Evolutionary conservation across 2,797 vertebrate genomes (phyloP), one percentile per base, ranked within the genome.

Genomic region (Tachyglossus aculeatus): DNA sequence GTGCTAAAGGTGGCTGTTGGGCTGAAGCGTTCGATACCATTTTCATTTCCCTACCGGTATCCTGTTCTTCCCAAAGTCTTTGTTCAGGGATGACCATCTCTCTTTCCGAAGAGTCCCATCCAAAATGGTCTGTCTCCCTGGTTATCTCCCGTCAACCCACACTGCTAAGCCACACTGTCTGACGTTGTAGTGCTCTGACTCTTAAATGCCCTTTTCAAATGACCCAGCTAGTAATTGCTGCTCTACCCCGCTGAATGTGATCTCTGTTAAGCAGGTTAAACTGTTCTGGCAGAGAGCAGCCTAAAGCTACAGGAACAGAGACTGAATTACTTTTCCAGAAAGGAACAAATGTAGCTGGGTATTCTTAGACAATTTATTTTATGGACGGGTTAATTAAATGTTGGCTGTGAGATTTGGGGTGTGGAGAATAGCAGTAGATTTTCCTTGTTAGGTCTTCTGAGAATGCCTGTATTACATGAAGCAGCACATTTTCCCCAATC

Each of bases 321-420:
- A 66, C 43, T 45, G 11, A 43, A 66, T 40, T 33, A 53, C n/a
- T 22, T 65, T 67, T 33, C 11, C 25, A 41, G 53, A 57, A 39
- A n/a, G n/a, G n/a, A n/a, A n/a, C n/a, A 14, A 44, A 33, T 33
- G 22, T 37, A 53, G 27, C 32, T 48, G 37, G 13, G 57, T 56
- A 69, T 22, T 45, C 9, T 53, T 41, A 51, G 59, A 45, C 59
- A 47, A 51, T n/a, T n/a, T 32, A 51, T 48, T 66, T 63, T 19
- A 31, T 64, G 14, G 24, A 40, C 56, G 71, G 25, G 14, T 54
- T 65, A 33, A 41, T 19, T 37, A 25, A 44, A 3, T 39, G 25
- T 27, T 54, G 34, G 19, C 41, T 34, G 57, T 4, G 33, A 37
- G 13, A 56, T 1, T n/a, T 60, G 18, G 39, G 31, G 15, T 36